Evolutionary conservation across 2,888 invertebrate genomes (phyloP).

Genomic region (Willowsia nigromaculata): DNA sequence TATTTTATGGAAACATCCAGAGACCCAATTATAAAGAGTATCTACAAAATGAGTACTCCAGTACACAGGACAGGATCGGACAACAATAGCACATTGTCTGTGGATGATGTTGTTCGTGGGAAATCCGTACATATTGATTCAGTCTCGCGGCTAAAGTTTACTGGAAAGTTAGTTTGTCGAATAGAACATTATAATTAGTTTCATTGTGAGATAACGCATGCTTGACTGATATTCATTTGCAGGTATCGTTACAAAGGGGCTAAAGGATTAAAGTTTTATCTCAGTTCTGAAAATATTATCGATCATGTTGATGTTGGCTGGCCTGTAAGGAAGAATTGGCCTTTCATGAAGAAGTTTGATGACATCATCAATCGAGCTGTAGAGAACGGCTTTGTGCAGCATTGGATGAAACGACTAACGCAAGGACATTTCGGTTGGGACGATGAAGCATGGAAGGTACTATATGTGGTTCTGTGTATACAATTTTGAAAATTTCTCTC

Average conservation of each 20-base stretch:
- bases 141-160: constrained; percentile 39
- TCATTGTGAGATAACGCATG: no score
- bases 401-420: constrained; percentile 68
- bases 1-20: constrained; percentile 40
- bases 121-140: constrained; percentile 70
- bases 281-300: constrained; percentile 60
- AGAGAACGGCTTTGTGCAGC: constrained; percentile 70
- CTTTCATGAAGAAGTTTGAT: constrained; percentile 66
- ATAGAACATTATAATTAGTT: neutral
- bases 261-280: constrained; percentile 67
- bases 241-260: constrained; percentile 61
- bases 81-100: neutral
- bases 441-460: constrained; percentile 56
- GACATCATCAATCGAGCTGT: constrained; percentile 65
- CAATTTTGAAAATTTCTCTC: no score
- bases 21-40: constrained; percentile 12
- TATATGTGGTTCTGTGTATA: neutral
- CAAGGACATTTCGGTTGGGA: constrained; percentile 70
- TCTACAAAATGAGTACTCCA: neutral
- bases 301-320: constrained; percentile 64
- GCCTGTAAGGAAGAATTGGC: constrained; percentile 72
- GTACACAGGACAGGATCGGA: constrained; percentile 18
- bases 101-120: constrained; percentile 63
- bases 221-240: neutral
- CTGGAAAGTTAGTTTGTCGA: neutral